Base-by-base conservation (phyloP, 2,888 invertebrate species). In the Mesorhabditis belari region DNA sequence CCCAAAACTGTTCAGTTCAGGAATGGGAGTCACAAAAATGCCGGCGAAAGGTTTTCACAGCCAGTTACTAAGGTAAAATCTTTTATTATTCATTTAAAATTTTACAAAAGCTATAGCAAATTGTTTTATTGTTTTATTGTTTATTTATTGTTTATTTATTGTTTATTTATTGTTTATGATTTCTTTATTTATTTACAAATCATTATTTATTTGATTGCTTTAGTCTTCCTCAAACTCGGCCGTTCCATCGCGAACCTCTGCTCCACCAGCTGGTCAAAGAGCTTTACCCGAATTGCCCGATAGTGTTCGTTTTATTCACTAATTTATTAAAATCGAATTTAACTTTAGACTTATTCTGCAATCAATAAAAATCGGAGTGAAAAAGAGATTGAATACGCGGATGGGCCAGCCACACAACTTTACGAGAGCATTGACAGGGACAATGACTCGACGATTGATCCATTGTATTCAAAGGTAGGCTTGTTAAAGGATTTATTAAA, bases 401-500 rank as follows among this genome's bases (percentile, higher is more conserved):
- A 76, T 63, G 76, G 75, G 49, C 57, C 66, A 5, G 59, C 61
- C 44, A 75, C 73, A 60, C 74, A 74, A 24, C 72, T 71, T 54
- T 77, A 77, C 61, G 77, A 77, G 55, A 72, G 70, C 24, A 76
- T 77, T 57, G 77, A 77, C 60, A 67, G 65, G 19, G 74, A 75
- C 50, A 74, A 69, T 23, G 76, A 76, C 55, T 73, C 74, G 26
- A 66, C 69, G 51, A 66, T 72, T n/a, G 77, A 77, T 68, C 74
- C 73, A 24, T 57, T 74, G 5, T 77, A 77, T 55, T 77, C 77
- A 2, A 77, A 74, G 61, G 75, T 77, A 54, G 27, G 57, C n/a
- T 54, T 23, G 17, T 54, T 23, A 17, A 23, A 25, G n/a, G 21
- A 23, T n/a, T 24, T 5, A 26, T 24, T 54, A 21, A 5, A 25